These are phyloP conservation scores for Lithophane leautieri DNA, from an alignment of 2,888 invertebrate species.

Conservation along the genomic window DNA sequence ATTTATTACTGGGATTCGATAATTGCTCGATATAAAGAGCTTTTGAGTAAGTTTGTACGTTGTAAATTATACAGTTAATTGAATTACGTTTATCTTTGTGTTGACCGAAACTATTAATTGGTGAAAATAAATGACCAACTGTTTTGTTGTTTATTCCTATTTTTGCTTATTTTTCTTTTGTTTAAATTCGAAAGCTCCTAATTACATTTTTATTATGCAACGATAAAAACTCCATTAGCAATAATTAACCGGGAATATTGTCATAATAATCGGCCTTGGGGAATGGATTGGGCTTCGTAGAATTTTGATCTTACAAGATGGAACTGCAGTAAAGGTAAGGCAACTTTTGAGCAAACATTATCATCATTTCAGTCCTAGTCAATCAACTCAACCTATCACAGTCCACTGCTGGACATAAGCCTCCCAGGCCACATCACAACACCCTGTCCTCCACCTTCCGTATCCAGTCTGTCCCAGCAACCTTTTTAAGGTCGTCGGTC, in stretches of 20 bases:
- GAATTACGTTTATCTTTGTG: not conserved
- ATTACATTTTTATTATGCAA: not conserved
- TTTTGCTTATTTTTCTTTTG: not conserved
- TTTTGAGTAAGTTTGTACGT: constrained; percentile 30
- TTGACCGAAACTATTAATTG: too few relatives aligned
- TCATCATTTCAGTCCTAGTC: not conserved
- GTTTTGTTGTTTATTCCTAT: too few relatives aligned
- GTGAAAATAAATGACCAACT: too few relatives aligned
- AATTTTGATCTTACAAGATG: not conserved
- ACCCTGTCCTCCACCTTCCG: too few relatives aligned
- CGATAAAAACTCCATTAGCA: too few relatives aligned
- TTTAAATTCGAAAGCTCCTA: not conserved
- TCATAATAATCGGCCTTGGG: not conserved
- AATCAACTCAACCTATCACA: too few relatives aligned
- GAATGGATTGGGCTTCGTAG: not conserved
- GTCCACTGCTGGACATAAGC: too few relatives aligned
- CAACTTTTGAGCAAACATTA: not conserved
- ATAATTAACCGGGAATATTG: not conserved
- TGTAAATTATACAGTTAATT: constrained; percentile 36
- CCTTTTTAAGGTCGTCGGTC: too few relatives aligned
- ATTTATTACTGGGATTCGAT: constrained; percentile 76
- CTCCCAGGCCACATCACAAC: too few relatives aligned
- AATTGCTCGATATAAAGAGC: constrained; percentile 57
- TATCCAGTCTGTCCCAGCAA: too few relatives aligned
- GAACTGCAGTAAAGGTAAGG: not conserved